These are phyloP conservation scores for Lordiphosa stackelbergi DNA, from an alignment of 1,140 invertebrate genomes.

Conservation along the genomic window DNA sequence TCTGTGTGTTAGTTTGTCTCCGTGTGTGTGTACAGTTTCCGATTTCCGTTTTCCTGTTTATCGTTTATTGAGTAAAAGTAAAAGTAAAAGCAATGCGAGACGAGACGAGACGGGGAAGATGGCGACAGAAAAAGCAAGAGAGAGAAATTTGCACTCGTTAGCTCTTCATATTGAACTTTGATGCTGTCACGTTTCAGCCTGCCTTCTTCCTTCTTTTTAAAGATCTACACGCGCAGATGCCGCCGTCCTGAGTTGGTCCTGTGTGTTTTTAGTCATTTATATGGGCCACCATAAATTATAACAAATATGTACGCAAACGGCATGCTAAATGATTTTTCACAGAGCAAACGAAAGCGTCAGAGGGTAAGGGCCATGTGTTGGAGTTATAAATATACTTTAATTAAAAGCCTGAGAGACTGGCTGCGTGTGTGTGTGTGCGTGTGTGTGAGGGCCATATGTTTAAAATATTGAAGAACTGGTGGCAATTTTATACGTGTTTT, in stretches of 20 bases:
- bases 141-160: slow-evolving; percentile 71
- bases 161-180: slow-evolving; percentile 71
- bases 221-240: slow-evolving; percentile 67
- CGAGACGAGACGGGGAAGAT: slow-evolving; percentile 10
- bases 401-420: slow-evolving; percentile 47
- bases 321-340: slow-evolving; percentile 72
- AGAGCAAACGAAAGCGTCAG: slow-evolving; percentile 3
- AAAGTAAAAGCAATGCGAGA: slow-evolving; percentile 64
- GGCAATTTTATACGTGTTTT: slow-evolving; percentile 41
- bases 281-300: slow-evolving; percentile 74
- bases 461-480: slow-evolving; percentile 57
- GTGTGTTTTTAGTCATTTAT: slow-evolving; percentile 75
- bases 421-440: background rate
- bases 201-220: slow-evolving; percentile 39
- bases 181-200: slow-evolving; percentile 65
- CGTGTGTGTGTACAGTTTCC: slow-evolving; percentile 65
- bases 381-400: slow-evolving; percentile 74
- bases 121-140: slow-evolving; percentile 27
- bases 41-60: slow-evolving; percentile 75
- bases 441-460: slow-evolving; percentile 55
- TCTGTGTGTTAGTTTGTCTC: background rate
- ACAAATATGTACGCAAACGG: slow-evolving; percentile 73
- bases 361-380: slow-evolving; percentile 8
- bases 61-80: slow-evolving; percentile 68
- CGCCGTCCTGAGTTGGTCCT: slow-evolving; percentile 35